Evolutionary conservation across 2,113 vertebrate genomes (phyloP).

Genomic region (Arizona elegans): DNA sequence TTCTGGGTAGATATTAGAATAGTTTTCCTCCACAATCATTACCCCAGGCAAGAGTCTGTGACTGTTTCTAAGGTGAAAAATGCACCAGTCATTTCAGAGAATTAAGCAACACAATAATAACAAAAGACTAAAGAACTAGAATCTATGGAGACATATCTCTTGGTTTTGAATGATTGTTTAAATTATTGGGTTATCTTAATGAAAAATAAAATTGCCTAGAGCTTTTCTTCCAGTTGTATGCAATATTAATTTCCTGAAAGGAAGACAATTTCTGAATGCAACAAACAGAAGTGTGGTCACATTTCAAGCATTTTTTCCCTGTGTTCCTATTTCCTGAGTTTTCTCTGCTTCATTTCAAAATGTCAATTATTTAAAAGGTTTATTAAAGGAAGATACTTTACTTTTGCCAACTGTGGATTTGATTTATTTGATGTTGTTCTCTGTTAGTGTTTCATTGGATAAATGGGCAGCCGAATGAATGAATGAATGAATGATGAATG

Average conservation of each 20-base stretch:
- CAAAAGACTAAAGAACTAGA: slow-evolving; percentile 23
- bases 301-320: slow-evolving; percentile 56
- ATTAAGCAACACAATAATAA: slow-evolving; percentile 46
- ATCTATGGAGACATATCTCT: background rate
- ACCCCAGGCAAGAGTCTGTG: slow-evolving; percentile 23
- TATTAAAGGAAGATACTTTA: slow-evolving; percentile 10
- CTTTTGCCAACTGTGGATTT: background rate
- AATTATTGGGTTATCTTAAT: slow-evolving; percentile 38
- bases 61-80: slow-evolving; percentile 37
- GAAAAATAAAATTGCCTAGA: slow-evolving; percentile 35
- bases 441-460: background rate
- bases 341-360: slow-evolving; percentile 29
- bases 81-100: slow-evolving; percentile 40
- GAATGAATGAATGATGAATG: background rate
- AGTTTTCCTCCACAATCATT: background rate
- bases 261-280: slow-evolving; percentile 40
- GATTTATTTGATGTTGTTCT: background rate
- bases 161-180: slow-evolving; percentile 30
- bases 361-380: slow-evolving; percentile 32
- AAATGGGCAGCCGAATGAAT: background rate
- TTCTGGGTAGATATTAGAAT: background rate
- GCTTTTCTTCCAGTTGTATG: slow-evolving; percentile 16
- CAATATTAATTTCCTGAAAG: slow-evolving; percentile 49
- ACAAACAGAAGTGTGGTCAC: slow-evolving; percentile 39
- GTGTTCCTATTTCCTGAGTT: slow-evolving; percentile 32